Evolutionary conservation across 2,113 vertebrate genomes (phyloP).

Genomic region (Nyctereutes procyonoides): DNA sequence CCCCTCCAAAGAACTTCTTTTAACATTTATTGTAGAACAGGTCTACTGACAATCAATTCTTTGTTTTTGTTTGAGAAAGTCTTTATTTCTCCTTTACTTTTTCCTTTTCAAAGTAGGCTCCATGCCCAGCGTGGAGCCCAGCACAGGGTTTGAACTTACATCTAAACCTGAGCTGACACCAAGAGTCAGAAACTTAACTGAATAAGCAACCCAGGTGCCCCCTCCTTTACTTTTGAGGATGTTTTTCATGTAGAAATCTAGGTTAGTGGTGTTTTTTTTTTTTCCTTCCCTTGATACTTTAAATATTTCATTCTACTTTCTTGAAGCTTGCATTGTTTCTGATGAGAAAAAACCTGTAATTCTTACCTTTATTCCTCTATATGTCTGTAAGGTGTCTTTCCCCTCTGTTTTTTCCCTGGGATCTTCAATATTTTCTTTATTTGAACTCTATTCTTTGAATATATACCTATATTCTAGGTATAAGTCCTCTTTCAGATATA

Average conservation of each 20-base stretch:
- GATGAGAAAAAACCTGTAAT: conserved; percentile 22
- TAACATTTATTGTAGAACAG: neutral
- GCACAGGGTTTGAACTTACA: neutral
- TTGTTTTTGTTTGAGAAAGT: conserved; percentile 46
- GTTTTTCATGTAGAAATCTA: neutral
- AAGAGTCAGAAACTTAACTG: neutral
- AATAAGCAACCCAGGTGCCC: neutral
- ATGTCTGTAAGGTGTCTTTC: neutral
- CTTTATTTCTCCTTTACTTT: neutral
- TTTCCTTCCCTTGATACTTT: neutral
- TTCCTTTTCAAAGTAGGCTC: neutral
- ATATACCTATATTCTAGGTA: neutral
- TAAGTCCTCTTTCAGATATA: neutral
- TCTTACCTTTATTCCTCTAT: neutral
- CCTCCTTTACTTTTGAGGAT: neutral
- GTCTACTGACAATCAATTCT: neutral
- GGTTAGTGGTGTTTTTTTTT: neutral
- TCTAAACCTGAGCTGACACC: neutral
- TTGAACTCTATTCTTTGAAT: neutral
- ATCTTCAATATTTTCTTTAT: neutral
- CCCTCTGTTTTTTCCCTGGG: neutral
- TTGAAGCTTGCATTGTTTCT: neutral
- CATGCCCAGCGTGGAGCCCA: neutral
- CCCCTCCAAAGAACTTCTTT: neutral
- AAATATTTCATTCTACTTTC: neutral